Evolutionary conservation across 2,888 invertebrate species (phyloP).

Genomic region (Mimachlamys varia): DNA sequence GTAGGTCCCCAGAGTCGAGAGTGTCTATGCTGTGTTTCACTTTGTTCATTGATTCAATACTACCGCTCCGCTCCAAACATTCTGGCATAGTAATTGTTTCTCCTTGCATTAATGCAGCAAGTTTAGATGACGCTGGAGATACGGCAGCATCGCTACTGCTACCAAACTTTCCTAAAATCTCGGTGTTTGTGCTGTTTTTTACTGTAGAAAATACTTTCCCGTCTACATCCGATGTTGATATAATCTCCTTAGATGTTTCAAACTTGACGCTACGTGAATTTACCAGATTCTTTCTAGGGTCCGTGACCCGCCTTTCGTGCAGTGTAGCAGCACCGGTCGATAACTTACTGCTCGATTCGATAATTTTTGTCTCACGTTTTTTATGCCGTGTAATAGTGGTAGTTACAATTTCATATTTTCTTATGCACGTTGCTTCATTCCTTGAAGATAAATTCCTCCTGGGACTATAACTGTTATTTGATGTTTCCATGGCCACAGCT

Average conservation of each 20-base stretch:
- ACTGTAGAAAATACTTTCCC: slow-evolving; percentile 36
- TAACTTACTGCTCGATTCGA: slow-evolving; percentile 19
- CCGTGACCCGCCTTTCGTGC: slow-evolving; percentile 20
- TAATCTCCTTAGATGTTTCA: slow-evolving; percentile 34
- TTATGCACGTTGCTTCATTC: slow-evolving; percentile 19
- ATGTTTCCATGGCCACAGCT: neutral
- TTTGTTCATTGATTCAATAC: slow-evolving; percentile 26
- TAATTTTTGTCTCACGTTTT: slow-evolving; percentile 31
- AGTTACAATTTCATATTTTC: slow-evolving; percentile 46
- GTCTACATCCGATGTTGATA: slow-evolving; percentile 31
- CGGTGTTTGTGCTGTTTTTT: slow-evolving; percentile 5
- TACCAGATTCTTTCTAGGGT: slow-evolving; percentile 11
- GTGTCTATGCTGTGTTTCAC: slow-evolving; percentile 34
- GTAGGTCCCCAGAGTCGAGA: slow-evolving; percentile 6
- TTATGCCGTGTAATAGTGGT: slow-evolving; percentile 42
- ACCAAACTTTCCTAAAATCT: slow-evolving; percentile 31
- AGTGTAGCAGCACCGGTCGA: slow-evolving; percentile 8
- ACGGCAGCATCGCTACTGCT: slow-evolving; percentile 28
- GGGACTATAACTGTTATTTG: neutral
- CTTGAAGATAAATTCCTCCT: slow-evolving; percentile 16
- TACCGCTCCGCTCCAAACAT: slow-evolving; percentile 31
- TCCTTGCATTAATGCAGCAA: slow-evolving; percentile 28
- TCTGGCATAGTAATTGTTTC: slow-evolving; percentile 34
- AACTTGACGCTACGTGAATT: slow-evolving; percentile 29
- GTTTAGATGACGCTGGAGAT: slow-evolving; percentile 28